A percentile compares a stretch with the other conserved stretches of the same genome.
phyloP scores from a whole-genome alignment of 2,113 vertebrate genomes.

The Formicarius rufipectus region DNA sequence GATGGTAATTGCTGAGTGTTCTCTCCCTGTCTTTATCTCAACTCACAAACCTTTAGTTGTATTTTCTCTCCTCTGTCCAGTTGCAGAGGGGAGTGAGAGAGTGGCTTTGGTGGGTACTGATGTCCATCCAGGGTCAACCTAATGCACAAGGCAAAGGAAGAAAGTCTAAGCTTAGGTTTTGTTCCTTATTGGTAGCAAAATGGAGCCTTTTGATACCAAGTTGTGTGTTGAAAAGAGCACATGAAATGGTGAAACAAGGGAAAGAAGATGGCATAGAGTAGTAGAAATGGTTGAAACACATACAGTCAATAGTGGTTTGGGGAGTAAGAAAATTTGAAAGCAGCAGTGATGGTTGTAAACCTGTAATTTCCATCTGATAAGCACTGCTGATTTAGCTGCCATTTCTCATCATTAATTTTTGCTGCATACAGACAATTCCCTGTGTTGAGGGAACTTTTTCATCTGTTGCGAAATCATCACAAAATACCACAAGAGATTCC shows the following conservation, averaged over 20 bases:
- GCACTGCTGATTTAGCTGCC: not conserved
- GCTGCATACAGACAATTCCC: not conserved
- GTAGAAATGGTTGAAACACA: not conserved
- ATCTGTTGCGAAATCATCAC: not conserved
- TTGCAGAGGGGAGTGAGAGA: not conserved
- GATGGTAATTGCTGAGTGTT: not conserved
- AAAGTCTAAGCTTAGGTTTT: not conserved
- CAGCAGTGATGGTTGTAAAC: not conserved
- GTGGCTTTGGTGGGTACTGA: not conserved
- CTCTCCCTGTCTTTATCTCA: not conserved
- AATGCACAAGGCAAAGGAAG: not conserved
- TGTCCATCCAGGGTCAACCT: not conserved
- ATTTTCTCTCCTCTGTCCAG: not conserved
- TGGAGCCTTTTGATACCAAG: not conserved
- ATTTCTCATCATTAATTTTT: not conserved
- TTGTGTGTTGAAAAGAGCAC: not conserved
- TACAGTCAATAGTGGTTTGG: not conserved
- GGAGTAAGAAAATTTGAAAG: not conserved
- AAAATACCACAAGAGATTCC: not conserved
- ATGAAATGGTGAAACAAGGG: not conserved
- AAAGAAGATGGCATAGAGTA: not conserved
- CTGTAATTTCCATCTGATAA: not conserved
- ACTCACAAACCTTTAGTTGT: not conserved
- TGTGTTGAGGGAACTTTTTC: not conserved
- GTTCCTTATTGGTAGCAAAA: not conserved